Conservation (phyloP, 2,797 vertebrate genomes). For the Onychomys arenicola region DNA sequence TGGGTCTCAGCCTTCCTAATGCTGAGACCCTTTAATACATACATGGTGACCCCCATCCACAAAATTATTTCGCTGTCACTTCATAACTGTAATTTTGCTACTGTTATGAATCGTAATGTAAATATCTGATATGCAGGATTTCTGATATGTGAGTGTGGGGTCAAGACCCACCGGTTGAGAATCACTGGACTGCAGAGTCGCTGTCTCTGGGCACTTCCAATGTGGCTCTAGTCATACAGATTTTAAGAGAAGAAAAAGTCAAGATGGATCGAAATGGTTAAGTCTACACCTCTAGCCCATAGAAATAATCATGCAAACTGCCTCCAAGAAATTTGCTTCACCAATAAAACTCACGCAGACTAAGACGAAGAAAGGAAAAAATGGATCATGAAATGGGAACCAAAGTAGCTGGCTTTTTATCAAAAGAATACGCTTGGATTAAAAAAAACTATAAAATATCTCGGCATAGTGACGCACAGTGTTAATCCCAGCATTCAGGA, state of each 20-base stretch:
- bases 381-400: neutral
- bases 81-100: too few species aligned
- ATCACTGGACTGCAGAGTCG: neutral
- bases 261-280: constrained; percentile 1
- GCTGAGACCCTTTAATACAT: neutral
- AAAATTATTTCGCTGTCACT: neutral
- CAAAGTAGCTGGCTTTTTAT: neutral
- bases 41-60: neutral
- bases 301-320: constrained; percentile 9
- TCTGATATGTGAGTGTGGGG: too few species aligned
- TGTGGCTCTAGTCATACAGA: neutral
- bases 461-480: neutral
- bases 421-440: neutral
- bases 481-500: neutral
- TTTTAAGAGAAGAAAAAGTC: constrained; percentile 32
- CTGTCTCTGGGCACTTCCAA: neutral
- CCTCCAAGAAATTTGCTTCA: neutral
- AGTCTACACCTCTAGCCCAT: neutral
- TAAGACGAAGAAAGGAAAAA: neutral
- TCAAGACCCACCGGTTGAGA: too few species aligned
- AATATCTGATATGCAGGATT: too few species aligned
- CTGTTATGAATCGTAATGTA: too few species aligned
- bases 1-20: neutral
- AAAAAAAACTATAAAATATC: neutral
- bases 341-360: neutral